Conservation (phyloP, 1,140 invertebrate genomes). For the Cydia strobilella region DNA sequence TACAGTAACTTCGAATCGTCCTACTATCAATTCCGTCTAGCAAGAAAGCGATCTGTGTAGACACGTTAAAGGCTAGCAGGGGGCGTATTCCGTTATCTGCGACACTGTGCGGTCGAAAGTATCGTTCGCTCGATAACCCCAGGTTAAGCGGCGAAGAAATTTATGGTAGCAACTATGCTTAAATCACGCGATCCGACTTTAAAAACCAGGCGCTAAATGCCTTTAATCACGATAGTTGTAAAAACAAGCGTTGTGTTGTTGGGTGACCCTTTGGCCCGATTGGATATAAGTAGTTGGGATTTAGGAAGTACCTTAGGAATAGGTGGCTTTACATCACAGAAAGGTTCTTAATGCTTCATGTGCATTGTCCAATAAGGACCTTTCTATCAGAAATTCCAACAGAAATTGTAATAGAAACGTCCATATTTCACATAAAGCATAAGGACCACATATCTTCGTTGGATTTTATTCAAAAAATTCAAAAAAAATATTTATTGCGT, state of each 20-base stretch:
- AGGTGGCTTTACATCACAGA: too few relatives aligned
- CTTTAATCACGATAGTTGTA: slow-evolving; percentile 48
- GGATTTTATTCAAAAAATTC: too few relatives aligned
- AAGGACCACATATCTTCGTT: too few relatives aligned
- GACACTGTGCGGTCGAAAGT: slow-evolving; percentile 38
- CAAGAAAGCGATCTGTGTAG: background rate
- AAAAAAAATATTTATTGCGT: too few relatives aligned
- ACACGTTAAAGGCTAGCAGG: slow-evolving; percentile 7
- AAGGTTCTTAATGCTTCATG: too few relatives aligned
- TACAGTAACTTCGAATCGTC: background rate
- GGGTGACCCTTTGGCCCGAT: slow-evolving; percentile 40
- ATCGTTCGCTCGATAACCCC: slow-evolving; percentile 53
- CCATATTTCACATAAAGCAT: too few relatives aligned
- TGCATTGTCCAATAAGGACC: too few relatives aligned
- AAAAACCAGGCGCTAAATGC: slow-evolving; percentile 56
- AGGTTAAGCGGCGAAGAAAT: slow-evolving; percentile 63
- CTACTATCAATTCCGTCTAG: background rate
- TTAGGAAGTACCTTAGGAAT: background rate
- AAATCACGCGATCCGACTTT: slow-evolving; percentile 60
- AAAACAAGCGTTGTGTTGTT: slow-evolving; percentile 35
- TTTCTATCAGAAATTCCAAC: too few relatives aligned
- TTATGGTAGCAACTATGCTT: slow-evolving; percentile 59
- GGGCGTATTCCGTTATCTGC: slow-evolving; percentile 40
- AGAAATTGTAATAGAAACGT: too few relatives aligned
- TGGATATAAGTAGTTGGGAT: slow-evolving; percentile 37